Percentiles rank a stretch among this genome's conserved stretches.
Conservation (phyloP, 2,113 vertebrate genomes). For the Mesocricetus auratus region DNA sequence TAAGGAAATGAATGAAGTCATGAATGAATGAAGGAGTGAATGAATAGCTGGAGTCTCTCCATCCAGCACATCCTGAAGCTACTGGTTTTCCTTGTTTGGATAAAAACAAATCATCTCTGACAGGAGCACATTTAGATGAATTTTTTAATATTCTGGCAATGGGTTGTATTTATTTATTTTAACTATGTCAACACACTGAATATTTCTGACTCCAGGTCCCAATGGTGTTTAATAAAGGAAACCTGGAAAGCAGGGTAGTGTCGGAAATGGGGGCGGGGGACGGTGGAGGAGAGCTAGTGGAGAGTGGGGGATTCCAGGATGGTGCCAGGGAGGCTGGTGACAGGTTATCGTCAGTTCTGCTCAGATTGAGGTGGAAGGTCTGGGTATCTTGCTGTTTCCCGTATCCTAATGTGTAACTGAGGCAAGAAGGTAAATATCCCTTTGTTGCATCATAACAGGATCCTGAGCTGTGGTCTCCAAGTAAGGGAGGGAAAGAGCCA, state of each 20-base stretch:
- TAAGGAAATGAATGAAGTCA: constrained; percentile 66
- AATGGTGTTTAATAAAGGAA: constrained; percentile 78
- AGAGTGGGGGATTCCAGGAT: constrained; percentile 31
- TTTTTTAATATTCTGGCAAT: constrained; percentile 70
- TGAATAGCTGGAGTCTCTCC: constrained; percentile 40
- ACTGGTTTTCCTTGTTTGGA: constrained; percentile 34
- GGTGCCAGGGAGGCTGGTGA: not conserved
- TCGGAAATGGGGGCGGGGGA: constrained; percentile 48
- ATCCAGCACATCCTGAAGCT: constrained; percentile 62
- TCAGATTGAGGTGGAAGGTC: not conserved
- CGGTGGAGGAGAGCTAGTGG: constrained; percentile 13
- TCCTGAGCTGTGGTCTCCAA: constrained; percentile 79
- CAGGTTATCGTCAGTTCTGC: constrained; percentile 61
- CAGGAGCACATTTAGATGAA: constrained; percentile 75
- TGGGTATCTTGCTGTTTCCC: constrained; percentile 64
- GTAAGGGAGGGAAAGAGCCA: constrained; percentile 80
- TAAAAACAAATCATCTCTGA: constrained; percentile 74
- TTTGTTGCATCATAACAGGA: constrained; percentile 83
- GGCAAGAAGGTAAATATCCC: constrained; percentile 81
- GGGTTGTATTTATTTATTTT: constrained; percentile 83
- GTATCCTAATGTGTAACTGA: constrained; percentile 54
- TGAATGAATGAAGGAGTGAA: constrained; percentile 79
- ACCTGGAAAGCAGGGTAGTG: constrained; percentile 63
- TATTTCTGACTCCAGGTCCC: constrained; percentile 78
- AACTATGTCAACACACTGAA: constrained; percentile 82